These are phyloP conservation scores for Harpalus rufipes DNA, from an alignment of 2,888 invertebrate species.

Conservation along the genomic window DNA sequence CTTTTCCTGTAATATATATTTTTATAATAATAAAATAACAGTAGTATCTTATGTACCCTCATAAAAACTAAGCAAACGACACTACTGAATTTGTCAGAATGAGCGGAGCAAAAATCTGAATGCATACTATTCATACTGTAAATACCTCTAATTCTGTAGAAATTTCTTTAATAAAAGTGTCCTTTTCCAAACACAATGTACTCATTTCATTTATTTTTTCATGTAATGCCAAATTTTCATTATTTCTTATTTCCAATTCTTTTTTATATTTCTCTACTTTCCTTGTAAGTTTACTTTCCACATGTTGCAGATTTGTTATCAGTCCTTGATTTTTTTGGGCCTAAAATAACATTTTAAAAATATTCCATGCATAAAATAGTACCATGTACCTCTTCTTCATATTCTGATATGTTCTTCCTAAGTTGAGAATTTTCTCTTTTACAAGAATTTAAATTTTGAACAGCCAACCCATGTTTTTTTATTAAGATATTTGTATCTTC, in stretches of 20 bases:
- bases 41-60: no score
- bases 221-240: constrained; percentile 37
- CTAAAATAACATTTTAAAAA: constrained; percentile 20
- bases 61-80: no score
- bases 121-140: no score
- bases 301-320: constrained; percentile 23
- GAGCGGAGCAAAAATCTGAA: no score
- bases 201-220: constrained; percentile 21
- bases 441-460: constrained; percentile 69
- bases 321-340: constrained; percentile 43
- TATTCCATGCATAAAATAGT: background rate
- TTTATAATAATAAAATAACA: no score
- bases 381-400: constrained; percentile 66
- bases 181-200: constrained; percentile 5
- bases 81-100: no score
- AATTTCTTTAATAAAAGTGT: constrained; percentile 27
- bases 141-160: constrained; percentile 44
- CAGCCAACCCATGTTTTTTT: constrained; percentile 70
- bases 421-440: constrained; percentile 70
- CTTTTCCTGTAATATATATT: no score
- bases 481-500: constrained; percentile 70
- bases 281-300: constrained; percentile 1
- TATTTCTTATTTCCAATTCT: constrained; percentile 33
- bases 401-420: constrained; percentile 61
- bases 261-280: constrained; percentile 30